Conservation (phyloP, 1,140 invertebrate genomes). For the Scaptomyza montana region DNA sequence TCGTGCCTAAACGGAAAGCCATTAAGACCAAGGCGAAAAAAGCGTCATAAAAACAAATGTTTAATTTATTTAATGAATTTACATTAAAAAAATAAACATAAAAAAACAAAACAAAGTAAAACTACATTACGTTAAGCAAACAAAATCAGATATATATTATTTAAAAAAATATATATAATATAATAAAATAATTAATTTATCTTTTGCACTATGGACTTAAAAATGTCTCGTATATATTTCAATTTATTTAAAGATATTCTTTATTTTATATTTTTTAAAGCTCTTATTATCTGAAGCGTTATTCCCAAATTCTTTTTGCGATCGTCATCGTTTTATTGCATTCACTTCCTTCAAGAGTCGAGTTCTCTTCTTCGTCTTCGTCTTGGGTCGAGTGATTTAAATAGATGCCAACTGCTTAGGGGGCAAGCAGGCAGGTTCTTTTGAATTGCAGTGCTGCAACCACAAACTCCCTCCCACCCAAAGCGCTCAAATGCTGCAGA, state of each 20-base stretch:
- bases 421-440: constrained; percentile 15
- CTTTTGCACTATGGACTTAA: too few species aligned
- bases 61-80: constrained; percentile 54
- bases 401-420: constrained; percentile 29
- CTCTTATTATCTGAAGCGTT: background rate
- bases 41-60: constrained; percentile 48
- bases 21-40: constrained; percentile 28
- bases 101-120: constrained; percentile 13
- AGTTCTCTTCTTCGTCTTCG: constrained; percentile 6
- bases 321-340: constrained; percentile 19
- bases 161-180: too few species aligned
- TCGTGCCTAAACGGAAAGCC: constrained; percentile 40
- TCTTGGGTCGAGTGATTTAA: constrained; percentile 17
- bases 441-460: constrained; percentile 41
- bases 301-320: background rate
- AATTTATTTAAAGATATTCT: too few species aligned
- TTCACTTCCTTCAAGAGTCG: constrained; percentile 44
- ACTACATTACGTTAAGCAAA: constrained; percentile 11
- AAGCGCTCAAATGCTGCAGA: constrained; percentile 30
- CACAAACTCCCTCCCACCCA: constrained; percentile 5
- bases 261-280: too few species aligned
- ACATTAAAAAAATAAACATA: constrained; percentile 23
- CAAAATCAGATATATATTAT: constrained; percentile 29
- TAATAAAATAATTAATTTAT: background rate
- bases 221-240: too few species aligned